phyloP scores from a whole-genome alignment of 2,888 invertebrate species.

The Bursaphelenchus okinawaensis region DNA sequence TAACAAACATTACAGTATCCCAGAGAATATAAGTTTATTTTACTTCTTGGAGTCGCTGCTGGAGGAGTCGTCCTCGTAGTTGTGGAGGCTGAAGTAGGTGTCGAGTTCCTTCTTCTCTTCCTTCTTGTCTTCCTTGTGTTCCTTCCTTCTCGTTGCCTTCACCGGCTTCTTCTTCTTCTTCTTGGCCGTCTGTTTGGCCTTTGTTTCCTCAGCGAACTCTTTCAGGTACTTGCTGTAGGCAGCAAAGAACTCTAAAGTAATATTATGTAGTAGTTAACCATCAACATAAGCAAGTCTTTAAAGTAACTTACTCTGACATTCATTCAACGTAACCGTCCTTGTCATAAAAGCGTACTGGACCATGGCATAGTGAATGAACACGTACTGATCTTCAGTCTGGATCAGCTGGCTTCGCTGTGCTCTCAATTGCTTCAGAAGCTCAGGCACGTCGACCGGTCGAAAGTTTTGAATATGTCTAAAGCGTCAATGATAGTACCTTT shows the following conservation, averaged over 20 bases:
- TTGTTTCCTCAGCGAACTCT: background rate
- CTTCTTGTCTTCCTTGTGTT: background rate
- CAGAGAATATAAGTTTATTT: too few relatives aligned
- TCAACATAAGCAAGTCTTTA: too few relatives aligned
- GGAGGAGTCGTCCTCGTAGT: too few relatives aligned
- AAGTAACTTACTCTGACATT: background rate
- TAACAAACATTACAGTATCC: too few relatives aligned
- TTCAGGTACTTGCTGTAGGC: background rate
- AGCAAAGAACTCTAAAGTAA: background rate
- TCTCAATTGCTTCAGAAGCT: constrained; percentile 14
- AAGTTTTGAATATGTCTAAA: constrained; percentile 11
- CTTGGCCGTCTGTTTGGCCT: background rate
- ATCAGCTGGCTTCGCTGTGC: constrained; percentile 14
- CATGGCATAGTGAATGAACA: constrained; percentile 13
- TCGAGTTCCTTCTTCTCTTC: background rate
- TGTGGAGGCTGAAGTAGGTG: too few relatives aligned
- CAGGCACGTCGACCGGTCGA: constrained; percentile 4
- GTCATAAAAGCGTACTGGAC: constrained; percentile 11
- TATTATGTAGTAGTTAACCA: too few relatives aligned
- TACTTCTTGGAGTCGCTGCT: too few relatives aligned
- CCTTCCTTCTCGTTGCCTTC: background rate
- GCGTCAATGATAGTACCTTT: too few relatives aligned
- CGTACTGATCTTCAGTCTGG: constrained; percentile 27
- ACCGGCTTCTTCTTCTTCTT: background rate
- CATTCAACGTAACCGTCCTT: background rate